These are phyloP conservation scores for Ormyrus nitidulus DNA, from an alignment of 2,888 invertebrate species.

Conservation along the genomic window DNA sequence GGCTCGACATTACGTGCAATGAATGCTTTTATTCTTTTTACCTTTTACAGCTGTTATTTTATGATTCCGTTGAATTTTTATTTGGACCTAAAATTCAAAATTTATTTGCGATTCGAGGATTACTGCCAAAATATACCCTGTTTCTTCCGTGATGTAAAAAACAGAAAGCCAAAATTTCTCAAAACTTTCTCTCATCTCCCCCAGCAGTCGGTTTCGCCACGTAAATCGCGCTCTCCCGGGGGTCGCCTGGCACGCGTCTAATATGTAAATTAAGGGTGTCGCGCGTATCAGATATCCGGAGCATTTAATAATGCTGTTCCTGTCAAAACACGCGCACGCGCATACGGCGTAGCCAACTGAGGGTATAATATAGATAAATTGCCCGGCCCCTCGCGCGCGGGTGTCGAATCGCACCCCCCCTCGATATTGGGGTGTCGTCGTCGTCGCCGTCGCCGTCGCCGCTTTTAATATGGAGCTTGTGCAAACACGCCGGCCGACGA, in stretches of 20 bases:
- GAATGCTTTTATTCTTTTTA: too few species aligned
- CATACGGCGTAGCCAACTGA: slow-evolving; percentile 68
- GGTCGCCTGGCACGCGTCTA: slow-evolving; percentile 65
- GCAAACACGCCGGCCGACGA: slow-evolving; percentile 50
- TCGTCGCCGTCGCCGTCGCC: not conserved
- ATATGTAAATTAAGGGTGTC: slow-evolving; percentile 75
- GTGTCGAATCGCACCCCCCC: slow-evolving; percentile 26
- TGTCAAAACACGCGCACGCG: slow-evolving; percentile 73
- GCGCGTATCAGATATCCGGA: slow-evolving; percentile 73
- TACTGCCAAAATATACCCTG: not conserved
- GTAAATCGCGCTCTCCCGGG: slow-evolving; percentile 54
- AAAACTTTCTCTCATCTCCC: slow-evolving; percentile 24
- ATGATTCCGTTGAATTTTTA: too few species aligned
- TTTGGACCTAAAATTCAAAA: too few species aligned
- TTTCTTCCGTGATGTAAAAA: not conserved
- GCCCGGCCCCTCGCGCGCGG: slow-evolving; percentile 57
- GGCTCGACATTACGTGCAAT: too few species aligned
- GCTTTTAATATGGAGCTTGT: slow-evolving; percentile 50
- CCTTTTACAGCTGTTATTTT: too few species aligned
- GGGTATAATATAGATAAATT: slow-evolving; percentile 75
- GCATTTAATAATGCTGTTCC: slow-evolving; percentile 75
- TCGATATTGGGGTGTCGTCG: not conserved
- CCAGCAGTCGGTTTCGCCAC: slow-evolving; percentile 51
- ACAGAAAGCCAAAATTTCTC: slow-evolving; percentile 32
- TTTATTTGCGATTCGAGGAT: too few species aligned